phyloP scores from a whole-genome alignment of 2,113 vertebrate species.

The Phaethon lepturus region DNA sequence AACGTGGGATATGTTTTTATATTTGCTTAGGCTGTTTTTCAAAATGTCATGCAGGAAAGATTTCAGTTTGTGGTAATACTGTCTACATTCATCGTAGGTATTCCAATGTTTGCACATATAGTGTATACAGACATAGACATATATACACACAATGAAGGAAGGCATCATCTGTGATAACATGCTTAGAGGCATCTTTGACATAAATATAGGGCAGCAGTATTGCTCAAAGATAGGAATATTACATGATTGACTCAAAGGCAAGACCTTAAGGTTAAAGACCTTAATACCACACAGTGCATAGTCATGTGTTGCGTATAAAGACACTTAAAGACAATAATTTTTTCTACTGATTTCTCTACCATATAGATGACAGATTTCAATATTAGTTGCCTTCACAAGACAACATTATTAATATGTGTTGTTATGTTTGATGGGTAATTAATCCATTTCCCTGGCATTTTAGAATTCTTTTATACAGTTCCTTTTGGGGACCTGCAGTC shows the following conservation, averaged over 20 bases:
- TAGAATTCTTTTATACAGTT: neutral
- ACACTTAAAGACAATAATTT: neutral
- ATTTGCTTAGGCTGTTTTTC: neutral
- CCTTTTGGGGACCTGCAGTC: neutral
- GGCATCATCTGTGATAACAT: neutral
- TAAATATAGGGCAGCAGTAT: neutral
- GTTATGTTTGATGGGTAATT: neutral
- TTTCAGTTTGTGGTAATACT: neutral
- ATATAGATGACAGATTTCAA: neutral
- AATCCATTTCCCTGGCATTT: neutral
- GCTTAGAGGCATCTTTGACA: neutral
- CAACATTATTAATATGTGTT: neutral
- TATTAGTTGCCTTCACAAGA: neutral
- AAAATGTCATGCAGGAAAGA: neutral
- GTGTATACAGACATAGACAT: neutral
- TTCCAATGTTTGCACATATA: neutral
- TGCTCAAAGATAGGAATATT: neutral
- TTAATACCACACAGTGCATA: neutral
- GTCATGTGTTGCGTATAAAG: neutral
- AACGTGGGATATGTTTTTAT: neutral
- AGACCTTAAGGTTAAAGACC: neutral
- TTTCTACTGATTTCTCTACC: neutral
- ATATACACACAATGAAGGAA: neutral
- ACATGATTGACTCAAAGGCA: neutral
- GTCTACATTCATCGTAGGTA: neutral